Evolutionary conservation across 2,888 invertebrate species (phyloP).

Genomic region (Crematogaster levior): DNA sequence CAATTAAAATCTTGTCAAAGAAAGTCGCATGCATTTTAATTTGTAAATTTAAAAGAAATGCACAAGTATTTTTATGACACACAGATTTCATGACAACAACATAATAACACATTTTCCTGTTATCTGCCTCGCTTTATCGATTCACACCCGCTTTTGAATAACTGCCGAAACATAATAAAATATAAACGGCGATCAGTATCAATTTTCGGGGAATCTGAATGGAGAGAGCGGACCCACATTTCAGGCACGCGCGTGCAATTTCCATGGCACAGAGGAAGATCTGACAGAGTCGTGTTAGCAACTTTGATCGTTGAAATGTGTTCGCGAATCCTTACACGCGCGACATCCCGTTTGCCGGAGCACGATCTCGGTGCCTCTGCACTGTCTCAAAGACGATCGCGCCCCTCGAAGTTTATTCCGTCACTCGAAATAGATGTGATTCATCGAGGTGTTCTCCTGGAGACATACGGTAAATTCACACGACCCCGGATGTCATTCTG

Average conservation of each 20-base stretch:
- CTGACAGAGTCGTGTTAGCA: conserved; percentile 24
- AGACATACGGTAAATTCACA: conserved; percentile 37
- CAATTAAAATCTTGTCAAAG: conserved; percentile 21
- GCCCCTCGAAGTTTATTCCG: conserved; percentile 48
- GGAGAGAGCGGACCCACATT: conserved; percentile 28
- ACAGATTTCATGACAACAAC: too few relatives aligned
- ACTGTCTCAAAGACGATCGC: conserved; percentile 61
- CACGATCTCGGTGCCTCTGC: conserved; percentile 55
- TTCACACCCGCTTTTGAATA: neutral
- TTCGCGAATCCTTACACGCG: conserved; percentile 42
- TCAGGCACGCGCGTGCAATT: conserved; percentile 26
- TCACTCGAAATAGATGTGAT: conserved; percentile 59
- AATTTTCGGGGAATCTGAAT: neutral
- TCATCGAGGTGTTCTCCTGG: conserved; percentile 45
- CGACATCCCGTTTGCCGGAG: conserved; percentile 32
- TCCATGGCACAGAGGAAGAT: neutral
- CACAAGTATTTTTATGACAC: neutral
- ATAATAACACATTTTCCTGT: neutral
- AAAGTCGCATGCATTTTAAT: neutral
- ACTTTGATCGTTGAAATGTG: conserved; percentile 50
- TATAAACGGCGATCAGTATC: conserved; percentile 3
- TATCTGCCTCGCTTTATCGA: neutral
- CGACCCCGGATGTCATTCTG: neutral
- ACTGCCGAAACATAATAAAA: conserved; percentile 25
- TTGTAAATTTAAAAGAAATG: neutral